phyloP scores from a whole-genome alignment of 2,113 vertebrate species.

The Rhea pennata region DNA sequence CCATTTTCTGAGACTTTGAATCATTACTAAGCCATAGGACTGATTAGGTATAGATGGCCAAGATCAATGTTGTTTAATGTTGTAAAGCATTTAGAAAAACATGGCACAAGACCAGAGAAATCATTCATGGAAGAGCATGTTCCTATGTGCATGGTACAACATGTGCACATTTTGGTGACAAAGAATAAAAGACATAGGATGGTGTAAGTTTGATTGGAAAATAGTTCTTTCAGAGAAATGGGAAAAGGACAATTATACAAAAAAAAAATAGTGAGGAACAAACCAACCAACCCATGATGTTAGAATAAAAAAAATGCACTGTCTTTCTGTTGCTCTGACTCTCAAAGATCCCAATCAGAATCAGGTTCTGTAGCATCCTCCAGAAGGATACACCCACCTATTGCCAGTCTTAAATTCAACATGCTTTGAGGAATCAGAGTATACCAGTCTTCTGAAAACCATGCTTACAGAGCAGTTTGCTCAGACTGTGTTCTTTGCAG shows the following conservation, averaged over 20 bases:
- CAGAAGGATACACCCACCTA: neutral
- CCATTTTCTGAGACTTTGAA: neutral
- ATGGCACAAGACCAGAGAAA: neutral
- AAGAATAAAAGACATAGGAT: neutral
- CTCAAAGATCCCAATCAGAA: neutral
- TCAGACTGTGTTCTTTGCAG: neutral
- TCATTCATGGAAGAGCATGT: accelerated
- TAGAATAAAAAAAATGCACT: neutral
- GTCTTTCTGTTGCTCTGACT: neutral
- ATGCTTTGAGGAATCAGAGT: neutral
- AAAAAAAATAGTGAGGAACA: neutral
- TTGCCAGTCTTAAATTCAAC: neutral
- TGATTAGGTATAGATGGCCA: neutral
- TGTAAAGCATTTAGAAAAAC: neutral
- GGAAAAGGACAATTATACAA: neutral
- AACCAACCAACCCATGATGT: neutral
- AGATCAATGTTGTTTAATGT: neutral
- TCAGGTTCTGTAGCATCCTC: neutral
- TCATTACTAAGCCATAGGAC: neutral
- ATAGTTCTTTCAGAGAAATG: neutral
- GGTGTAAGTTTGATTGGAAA: neutral
- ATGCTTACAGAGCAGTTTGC: accelerated
- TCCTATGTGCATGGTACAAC: accelerated
- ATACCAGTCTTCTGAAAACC: neutral
- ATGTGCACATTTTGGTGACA: neutral